Base-by-base conservation (phyloP, 1,140 invertebrate species). In the Antheraea mylitta region DNA sequence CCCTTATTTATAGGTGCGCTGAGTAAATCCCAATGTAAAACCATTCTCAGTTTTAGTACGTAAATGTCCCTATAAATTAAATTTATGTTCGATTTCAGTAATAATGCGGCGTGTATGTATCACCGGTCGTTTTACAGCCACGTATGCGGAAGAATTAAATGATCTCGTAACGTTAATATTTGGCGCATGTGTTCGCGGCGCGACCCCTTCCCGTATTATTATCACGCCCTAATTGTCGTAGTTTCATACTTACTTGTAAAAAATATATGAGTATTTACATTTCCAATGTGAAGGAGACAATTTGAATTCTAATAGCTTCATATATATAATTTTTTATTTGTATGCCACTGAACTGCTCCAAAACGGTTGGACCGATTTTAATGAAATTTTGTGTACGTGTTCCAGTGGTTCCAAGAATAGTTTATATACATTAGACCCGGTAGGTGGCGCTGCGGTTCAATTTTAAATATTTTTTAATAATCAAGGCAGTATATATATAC, bases 11-110 rank as follows among this genome's bases (percentile, higher is more conserved):
- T 53, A 53, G 45, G 45, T 53, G 16, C 38, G 7, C 13, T 53
- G 45, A 53, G 16, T 53, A 53, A 53, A 16, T 6, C 45, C 45
- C 45, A 53, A 53, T 6, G 45, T 53, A 13, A 48, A 53, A 53
- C 45, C 45, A 53, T 13, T 16, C 4, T 53, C 45, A 53, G 45
- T 53, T 53, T 53, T 53, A 53, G 16, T n/a, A 53, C 45, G 45
- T 16, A 53, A 53, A 53, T 13, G 45, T 53, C 45, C 4, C 45
- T 53, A 53, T 53, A 16, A n/a, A 53, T n/a, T 13, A 53, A 53
- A 53, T 53, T 53, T 53, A 53, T 53, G 45, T n/a, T 53, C 45
- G 45, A 53, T 53, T 53, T 53, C 45, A 53, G 45, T 53, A 53
- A 53, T 53, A 53, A 53, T 16, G 45, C 45, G 0, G 45, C 13